Evolutionary conservation across 2,113 vertebrate species (phyloP).

Genomic region (Alligator sinensis): DNA sequence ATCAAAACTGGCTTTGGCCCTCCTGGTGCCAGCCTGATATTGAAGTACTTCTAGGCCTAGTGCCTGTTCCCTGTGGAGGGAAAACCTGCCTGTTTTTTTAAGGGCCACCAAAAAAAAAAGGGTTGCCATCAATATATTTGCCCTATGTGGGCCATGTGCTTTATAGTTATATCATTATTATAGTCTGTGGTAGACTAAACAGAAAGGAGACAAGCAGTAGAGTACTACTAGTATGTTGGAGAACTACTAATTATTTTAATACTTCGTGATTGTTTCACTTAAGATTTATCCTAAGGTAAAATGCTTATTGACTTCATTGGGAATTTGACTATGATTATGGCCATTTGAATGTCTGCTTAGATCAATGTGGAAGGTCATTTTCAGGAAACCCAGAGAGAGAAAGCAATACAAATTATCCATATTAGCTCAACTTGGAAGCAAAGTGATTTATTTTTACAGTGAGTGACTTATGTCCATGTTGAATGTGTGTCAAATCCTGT

Average conservation of each 20-base stretch:
- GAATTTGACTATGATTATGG: neutral
- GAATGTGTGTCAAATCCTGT: neutral
- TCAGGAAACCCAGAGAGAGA: neutral
- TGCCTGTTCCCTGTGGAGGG: no score
- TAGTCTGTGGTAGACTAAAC: neutral
- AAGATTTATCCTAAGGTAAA: neutral
- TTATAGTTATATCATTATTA: neutral
- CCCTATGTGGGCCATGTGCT: no score
- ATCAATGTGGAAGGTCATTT: neutral
- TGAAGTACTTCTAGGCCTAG: no score
- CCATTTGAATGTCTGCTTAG: neutral
- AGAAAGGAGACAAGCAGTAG: neutral
- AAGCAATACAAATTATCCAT: conserved; percentile 4
- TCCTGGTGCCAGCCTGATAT: no score
- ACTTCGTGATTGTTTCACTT: neutral
- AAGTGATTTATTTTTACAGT: neutral
- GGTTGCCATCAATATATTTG: no score
- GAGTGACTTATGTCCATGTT: neutral
- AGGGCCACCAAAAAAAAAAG: no score
- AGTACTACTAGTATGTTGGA: neutral
- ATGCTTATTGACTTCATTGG: neutral
- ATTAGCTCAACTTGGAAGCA: neutral
- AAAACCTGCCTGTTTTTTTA: no score
- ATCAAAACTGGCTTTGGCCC: no score
- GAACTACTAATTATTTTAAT: neutral